phyloP scores from a whole-genome alignment of 2,113 vertebrate species.

The Xyliphius kryptos region DNA sequence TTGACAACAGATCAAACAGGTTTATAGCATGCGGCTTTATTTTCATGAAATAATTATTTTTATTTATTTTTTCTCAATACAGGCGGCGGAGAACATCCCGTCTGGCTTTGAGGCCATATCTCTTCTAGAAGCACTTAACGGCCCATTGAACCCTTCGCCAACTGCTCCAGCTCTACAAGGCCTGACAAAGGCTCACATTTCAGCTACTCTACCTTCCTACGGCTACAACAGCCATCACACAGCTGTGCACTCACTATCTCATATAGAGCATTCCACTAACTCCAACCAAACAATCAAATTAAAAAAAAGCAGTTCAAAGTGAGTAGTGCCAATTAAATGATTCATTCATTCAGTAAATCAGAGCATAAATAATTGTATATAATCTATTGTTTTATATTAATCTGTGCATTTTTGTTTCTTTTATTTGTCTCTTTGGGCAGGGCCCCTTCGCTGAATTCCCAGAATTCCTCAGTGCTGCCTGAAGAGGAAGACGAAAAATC shows the following conservation, averaged over 20 bases:
- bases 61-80: conserved; percentile 6
- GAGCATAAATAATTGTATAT: neutral
- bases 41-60: neutral
- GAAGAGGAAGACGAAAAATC: conserved; percentile 90
- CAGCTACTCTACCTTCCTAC: conserved; percentile 73
- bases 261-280: conserved; percentile 72
- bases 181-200: conserved; percentile 67
- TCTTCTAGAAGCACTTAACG: conserved; percentile 90
- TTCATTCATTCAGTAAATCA: too few relatives aligned
- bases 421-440: conserved; percentile 51
- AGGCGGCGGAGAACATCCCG: conserved; percentile 92
- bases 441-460: conserved; percentile 88
- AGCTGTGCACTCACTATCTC: conserved; percentile 68
- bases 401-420: neutral
- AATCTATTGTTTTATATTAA: neutral
- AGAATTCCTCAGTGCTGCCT: conserved; percentile 84
- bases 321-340: conserved; percentile 46
- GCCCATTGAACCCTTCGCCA: conserved; percentile 78
- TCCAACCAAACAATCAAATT: conserved; percentile 76
- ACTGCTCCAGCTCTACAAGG: conserved; percentile 66
- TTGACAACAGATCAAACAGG: too few relatives aligned
- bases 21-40: too few relatives aligned
- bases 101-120: conserved; percentile 91
- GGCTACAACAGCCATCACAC: conserved; percentile 73
- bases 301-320: conserved; percentile 87